Evolutionary conservation across 2,888 invertebrate species (phyloP).

Genomic region (Autographa pulchrina): DNA sequence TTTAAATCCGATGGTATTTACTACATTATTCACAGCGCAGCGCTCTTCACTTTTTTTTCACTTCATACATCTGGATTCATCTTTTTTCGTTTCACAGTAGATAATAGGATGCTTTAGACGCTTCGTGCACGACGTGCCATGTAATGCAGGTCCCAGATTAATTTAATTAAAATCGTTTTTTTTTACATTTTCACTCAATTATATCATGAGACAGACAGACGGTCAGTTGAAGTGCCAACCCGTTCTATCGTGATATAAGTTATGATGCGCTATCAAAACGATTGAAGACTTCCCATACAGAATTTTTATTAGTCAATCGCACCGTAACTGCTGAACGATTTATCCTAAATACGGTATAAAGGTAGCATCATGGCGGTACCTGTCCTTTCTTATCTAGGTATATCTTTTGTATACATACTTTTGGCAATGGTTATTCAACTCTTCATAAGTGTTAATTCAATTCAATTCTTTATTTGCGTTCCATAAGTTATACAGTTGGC

Average conservation of each 20-base stretch:
- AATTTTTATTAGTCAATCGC: slow-evolving; percentile 5
- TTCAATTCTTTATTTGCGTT: too few relatives aligned
- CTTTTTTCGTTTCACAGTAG: neutral
- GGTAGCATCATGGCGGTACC: neutral
- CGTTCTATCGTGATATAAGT: neutral
- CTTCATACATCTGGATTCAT: neutral
- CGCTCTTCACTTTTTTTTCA: neutral
- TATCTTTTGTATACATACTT: neutral
- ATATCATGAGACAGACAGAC: neutral
- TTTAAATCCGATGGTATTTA: neutral
- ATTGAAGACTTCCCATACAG: neutral
- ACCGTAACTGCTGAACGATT: neutral
- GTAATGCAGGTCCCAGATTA: too few relatives aligned
- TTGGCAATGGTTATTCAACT: neutral
- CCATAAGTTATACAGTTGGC: too few relatives aligned
- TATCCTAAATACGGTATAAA: slow-evolving; percentile 1
- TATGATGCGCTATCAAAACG: neutral
- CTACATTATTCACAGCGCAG: neutral
- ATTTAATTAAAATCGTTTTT: too few relatives aligned
- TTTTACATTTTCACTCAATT: too few relatives aligned
- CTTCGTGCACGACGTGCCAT: neutral
- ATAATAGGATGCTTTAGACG: neutral
- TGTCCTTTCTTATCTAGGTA: neutral
- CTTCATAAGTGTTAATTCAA: too few relatives aligned
- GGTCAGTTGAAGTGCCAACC: neutral